Base-by-base conservation (phyloP, 1,140 invertebrate species). In the Diorhabda carinulata region DNA sequence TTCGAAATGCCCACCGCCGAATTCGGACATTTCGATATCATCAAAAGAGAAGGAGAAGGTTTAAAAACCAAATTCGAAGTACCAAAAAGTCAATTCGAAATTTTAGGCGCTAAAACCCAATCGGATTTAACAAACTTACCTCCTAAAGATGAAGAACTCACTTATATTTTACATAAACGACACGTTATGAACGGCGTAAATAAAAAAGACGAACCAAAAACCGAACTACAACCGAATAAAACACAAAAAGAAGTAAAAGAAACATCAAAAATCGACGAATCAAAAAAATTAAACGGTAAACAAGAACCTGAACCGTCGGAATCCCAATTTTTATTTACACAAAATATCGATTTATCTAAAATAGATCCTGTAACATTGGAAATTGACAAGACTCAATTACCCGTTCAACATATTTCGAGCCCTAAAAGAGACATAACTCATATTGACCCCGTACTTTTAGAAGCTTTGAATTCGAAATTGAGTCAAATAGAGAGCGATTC, bases 131-230 rank as follows among this genome's bases (percentile, higher is more conserved):
- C 79, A 2, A 81, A 81, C 74, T 71, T 80, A 63, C 80, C 80
- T 3, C 80, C 80, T 5, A 87, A 86, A 73, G 80, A 82, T 58
- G 88, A 87, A 57, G 92, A 94, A 73, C 93, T 94, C 78, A 90
- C 92, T 0, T 94, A 94, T 75, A 90, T 91, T 3, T 82, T 93
- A 42, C 91, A 93, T 76, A 93, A 93, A 76, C 83, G 91, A 6
- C 91, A 92, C 75, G 86, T 92, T 5, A 91, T 93, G 88, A 93
- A 93, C 77, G 91, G 90, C 0, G 92, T 90, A 3, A 89, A 90
- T 0, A 87, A 89, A 0, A 78, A 77, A 59, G 79, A 79, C 45
- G 73, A 74, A 43, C 43, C 67, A 3, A 72, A 72, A 44, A 45
- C 63, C n/a, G 57, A 57, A 9, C 42, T 42, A 40, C 60, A 44